Conservation (phyloP, 2,888 invertebrate species). For the Mesochorus sp. region DNA sequence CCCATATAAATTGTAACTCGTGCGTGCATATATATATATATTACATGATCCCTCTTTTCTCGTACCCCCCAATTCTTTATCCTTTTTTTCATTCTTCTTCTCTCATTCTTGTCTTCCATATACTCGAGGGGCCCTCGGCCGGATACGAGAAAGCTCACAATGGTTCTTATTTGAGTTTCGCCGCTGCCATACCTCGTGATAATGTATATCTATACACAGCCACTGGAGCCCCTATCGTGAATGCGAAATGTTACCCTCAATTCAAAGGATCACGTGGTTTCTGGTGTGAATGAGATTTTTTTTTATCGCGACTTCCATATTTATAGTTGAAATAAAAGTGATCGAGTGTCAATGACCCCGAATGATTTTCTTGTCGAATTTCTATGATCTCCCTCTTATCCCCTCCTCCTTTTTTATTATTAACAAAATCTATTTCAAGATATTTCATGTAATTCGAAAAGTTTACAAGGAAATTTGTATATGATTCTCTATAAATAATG, state of each 20-base stretch:
- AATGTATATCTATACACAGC: conserved; percentile 24
- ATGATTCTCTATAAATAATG: no score
- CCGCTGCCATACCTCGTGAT: conserved; percentile 1
- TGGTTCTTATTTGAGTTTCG: conserved; percentile 58
- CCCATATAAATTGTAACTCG: background rate
- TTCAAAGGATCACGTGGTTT: conserved; percentile 39
- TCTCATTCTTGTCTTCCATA: conserved; percentile 23
- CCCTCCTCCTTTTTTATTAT: background rate
- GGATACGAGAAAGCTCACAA: conserved; percentile 52
- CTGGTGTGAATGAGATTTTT: conserved; percentile 37
- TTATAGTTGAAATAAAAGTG: background rate
- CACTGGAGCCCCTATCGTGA: conserved; percentile 5
- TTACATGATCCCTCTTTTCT: conserved; percentile 2
- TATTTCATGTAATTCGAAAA: no score
- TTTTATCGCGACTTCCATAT: background rate
- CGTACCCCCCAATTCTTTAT: background rate
- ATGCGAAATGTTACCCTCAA: conserved; percentile 48
- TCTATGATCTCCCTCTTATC: background rate
- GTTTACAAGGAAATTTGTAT: no score
- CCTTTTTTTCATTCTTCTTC: background rate
- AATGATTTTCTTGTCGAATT: background rate
- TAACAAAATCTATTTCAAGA: no score
- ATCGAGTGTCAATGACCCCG: no score
- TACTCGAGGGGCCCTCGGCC: conserved; percentile 39
- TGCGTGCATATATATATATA: background rate